Base-by-base conservation (phyloP, 2,113 vertebrate species). In the Calidris pygmaea region DNA sequence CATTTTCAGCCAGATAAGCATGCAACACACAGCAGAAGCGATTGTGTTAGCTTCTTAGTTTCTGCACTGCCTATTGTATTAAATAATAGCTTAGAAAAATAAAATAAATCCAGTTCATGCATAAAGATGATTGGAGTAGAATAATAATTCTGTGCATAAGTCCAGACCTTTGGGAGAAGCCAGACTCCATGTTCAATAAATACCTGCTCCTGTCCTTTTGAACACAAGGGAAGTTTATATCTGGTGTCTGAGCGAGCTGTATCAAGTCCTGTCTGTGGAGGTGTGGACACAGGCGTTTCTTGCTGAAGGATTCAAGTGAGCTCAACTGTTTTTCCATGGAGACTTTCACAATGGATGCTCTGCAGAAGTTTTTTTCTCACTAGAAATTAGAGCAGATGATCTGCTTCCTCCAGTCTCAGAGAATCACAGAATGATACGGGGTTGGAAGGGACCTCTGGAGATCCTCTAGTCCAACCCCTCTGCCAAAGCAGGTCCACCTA, bases 31-130 rank as follows among this genome's bases (percentile, higher is more conserved):
- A 87, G 85, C 77, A 82, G 73, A 81, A 85, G 71, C 23, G 62
- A 94, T 87, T 85, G 84, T 82, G 79, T 97, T 96, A 81, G 58
- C 74, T 96, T 60, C 92, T 96, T 92, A 80, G 63, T 89, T 94
- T 91, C 87, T 93, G 58, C 94, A 82, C 66, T 72, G 80, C 88
- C 83, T 96, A 74, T 81, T 94, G 80, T 93, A 70, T 92, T 93
- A 94, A 97, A 94, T 79, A 97, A 85, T 80, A 84, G 80, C 86
- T 87, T 85, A 87, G 94, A 87, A 94, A 93, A 95, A 87, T 34
- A 96, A 92, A 95, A 89, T 93, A 96, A 96, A 95, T 89, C 77
- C 81, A 92, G 70, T 88, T 90, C 80, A 87, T 91, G 84, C 89
- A 95, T 96, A 96, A 92, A 96, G 80, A 91, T 92, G 93, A 85